A percentile compares a stretch with the other conserved stretches of the same genome.
phyloP scores from a whole-genome alignment of 2,113 vertebrate species.

The Psophia crepitans region DNA sequence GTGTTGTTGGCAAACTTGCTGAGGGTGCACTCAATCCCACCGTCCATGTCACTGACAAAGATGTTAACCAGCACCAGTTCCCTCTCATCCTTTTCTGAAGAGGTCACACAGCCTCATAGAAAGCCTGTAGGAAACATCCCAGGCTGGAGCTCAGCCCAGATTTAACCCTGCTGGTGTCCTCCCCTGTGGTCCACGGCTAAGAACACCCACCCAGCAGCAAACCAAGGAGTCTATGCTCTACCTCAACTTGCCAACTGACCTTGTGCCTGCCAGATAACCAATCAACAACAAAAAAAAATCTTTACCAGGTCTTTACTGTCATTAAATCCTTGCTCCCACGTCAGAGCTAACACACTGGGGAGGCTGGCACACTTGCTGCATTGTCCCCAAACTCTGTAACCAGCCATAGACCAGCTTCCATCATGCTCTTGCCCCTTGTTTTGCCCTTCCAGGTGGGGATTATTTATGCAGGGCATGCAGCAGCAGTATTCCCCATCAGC shows the following conservation, averaged over 20 bases:
- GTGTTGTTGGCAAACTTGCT: no score
- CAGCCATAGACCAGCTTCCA: background rate
- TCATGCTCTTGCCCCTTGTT: background rate
- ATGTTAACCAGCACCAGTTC: no score
- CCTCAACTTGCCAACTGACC: background rate
- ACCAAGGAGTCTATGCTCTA: background rate
- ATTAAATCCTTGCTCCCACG: accelerated
- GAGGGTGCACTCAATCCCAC: no score
- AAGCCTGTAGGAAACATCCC: background rate
- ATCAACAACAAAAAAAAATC: background rate
- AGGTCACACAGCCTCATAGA: no score
- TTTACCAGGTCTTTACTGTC: background rate
- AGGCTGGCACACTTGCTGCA: no score
- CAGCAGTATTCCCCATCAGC: background rate
- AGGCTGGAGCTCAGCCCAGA: no score
- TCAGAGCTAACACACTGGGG: background rate
- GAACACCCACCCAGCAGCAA: background rate
- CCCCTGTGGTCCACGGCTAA: background rate
- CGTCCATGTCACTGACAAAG: no score
- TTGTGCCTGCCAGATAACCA: background rate
- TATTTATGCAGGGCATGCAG: background rate
- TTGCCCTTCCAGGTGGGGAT: background rate
- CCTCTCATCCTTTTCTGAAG: background rate
- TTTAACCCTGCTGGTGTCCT: background rate
- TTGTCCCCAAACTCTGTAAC: accelerated